Conservation (phyloP, 2,888 invertebrate species). For the Acrobasis repandana region DNA sequence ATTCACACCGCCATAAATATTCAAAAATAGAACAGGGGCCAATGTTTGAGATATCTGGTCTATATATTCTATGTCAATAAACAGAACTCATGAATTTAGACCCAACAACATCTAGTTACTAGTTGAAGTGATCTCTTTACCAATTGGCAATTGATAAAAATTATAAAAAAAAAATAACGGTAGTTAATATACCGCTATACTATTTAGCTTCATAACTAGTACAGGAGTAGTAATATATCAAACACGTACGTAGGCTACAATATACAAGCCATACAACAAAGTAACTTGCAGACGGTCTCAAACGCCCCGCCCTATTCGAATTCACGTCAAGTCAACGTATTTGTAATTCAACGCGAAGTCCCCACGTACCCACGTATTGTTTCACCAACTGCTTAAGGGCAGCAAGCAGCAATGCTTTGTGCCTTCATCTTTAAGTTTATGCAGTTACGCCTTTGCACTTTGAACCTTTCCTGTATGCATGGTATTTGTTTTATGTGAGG, state of each 20-base stretch:
- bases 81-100: too few species aligned
- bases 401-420: constrained; percentile 44
- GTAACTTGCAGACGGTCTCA: constrained; percentile 52
- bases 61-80: too few species aligned
- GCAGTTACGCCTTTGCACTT: constrained; percentile 23
- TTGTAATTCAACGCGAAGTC: constrained; percentile 78
- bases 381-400: constrained; percentile 63
- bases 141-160: too few species aligned
- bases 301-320: constrained; percentile 66
- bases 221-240: background rate
- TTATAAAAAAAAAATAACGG: too few species aligned
- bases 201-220: too few species aligned
- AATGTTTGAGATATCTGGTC: too few species aligned
- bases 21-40: too few species aligned
- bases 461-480: constrained; percentile 18
- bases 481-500: constrained; percentile 14
- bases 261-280: constrained; percentile 42
- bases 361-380: constrained; percentile 73
- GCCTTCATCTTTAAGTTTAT: constrained; percentile 28
- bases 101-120: too few species aligned
- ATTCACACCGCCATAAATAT: too few species aligned
- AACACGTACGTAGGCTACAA: constrained; percentile 1
- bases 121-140: too few species aligned
- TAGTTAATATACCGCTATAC: too few species aligned
- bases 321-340: constrained; percentile 75